A percentile compares a stretch with the other conserved stretches of the same genome.
Evolutionary conservation across 2,797 vertebrate species (phyloP).

Genomic region (Dromococcyx pavoninus): DNA sequence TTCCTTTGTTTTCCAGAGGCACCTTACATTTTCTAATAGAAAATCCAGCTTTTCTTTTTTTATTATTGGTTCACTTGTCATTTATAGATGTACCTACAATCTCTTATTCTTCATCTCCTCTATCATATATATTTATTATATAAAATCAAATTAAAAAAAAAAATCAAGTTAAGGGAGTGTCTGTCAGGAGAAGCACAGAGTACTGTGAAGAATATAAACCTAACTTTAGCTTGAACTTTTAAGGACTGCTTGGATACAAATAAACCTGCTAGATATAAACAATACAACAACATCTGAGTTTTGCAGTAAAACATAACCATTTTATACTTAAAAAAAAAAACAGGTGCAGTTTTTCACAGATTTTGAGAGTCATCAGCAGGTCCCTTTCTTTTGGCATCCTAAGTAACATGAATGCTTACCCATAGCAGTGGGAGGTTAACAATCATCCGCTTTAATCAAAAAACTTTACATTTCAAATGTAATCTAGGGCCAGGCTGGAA

Average conservation of each 20-base stretch:
- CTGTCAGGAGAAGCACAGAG: not conserved
- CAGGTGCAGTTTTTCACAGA: not conserved
- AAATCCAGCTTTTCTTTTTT: not conserved
- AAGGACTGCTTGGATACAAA: not conserved
- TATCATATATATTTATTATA: too few species aligned
- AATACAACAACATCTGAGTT: not conserved
- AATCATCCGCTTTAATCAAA: slow-evolving; percentile 30
- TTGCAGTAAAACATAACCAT: not conserved
- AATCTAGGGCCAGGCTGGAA: slow-evolving; percentile 29
- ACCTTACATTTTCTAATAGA: not conserved
- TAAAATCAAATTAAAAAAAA: not conserved
- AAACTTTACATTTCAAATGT: slow-evolving; percentile 66
- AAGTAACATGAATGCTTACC: not conserved
- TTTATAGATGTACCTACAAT: not conserved
- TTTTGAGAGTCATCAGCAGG: not conserved
- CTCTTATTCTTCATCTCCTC: not conserved
- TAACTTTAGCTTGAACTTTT: not conserved
- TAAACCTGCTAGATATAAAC: not conserved
- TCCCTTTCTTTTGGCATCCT: not conserved
- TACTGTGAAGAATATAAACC: not conserved
- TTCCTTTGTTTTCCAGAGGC: not conserved
- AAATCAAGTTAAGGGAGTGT: not conserved
- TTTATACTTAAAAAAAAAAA: not conserved
- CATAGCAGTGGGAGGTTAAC: slow-evolving; percentile 50
- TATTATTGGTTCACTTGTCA: not conserved